phyloP scores from a whole-genome alignment of 2,113 vertebrate genomes.

The Pipra filicauda region DNA sequence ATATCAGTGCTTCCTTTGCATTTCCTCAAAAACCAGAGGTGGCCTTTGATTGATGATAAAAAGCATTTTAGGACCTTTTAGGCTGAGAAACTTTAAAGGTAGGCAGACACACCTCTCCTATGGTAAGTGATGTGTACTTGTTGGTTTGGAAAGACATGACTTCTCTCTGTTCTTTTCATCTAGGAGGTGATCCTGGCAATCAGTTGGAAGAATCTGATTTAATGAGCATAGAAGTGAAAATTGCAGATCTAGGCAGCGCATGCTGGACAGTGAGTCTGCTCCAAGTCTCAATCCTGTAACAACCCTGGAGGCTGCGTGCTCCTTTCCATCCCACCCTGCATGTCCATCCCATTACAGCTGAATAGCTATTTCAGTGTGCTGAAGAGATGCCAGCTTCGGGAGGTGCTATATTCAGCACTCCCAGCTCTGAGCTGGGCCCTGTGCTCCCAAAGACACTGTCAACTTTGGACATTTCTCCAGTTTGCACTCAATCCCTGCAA shows the following conservation, averaged over 20 bases:
- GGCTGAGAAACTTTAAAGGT: not conserved
- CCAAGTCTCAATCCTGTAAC: fast-evolving
- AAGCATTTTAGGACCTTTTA: not conserved
- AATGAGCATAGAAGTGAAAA: conserved; percentile 80
- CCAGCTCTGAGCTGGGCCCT: not conserved
- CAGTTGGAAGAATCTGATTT: conserved; percentile 42
- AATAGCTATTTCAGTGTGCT: not conserved
- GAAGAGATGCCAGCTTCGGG: fast-evolving
- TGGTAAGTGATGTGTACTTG: not conserved
- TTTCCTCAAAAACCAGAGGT: not conserved
- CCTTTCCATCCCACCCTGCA: not conserved
- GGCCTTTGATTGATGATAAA: not conserved
- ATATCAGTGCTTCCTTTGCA: not conserved
- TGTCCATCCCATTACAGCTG: not conserved
- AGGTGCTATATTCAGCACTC: not conserved
- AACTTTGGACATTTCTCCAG: not conserved
- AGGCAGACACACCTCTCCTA: not conserved
- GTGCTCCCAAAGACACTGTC: not conserved
- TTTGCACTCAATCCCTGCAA: not conserved
- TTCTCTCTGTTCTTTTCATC: not conserved
- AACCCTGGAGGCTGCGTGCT: not conserved
- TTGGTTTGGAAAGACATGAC: not conserved
- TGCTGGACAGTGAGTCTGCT: conserved; percentile 85
- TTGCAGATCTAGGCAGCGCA: conserved; percentile 86
- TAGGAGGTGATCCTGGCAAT: conserved; percentile 7